phyloP scores from a whole-genome alignment of 2,797 vertebrate genomes.

The Selene dorsalis region DNA sequence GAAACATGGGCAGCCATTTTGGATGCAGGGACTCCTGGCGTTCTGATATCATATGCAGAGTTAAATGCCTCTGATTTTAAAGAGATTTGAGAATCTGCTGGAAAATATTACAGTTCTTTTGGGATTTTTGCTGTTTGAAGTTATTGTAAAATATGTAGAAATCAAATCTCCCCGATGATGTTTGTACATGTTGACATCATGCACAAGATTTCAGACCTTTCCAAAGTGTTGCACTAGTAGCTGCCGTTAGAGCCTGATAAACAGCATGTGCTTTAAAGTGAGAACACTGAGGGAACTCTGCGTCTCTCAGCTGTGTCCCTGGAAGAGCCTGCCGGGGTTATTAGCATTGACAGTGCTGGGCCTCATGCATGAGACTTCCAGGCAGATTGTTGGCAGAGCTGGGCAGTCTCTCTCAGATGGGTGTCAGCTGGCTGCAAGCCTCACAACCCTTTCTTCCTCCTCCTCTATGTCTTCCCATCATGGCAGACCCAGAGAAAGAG shows the following conservation, averaged over 20 bases:
- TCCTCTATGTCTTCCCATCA: constrained; percentile 56
- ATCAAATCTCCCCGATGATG: constrained; percentile 7
- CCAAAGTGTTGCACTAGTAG: constrained; percentile 18
- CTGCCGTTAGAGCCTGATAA: constrained; percentile 62
- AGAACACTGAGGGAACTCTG: constrained; percentile 49
- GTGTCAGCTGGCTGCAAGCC: constrained; percentile 71
- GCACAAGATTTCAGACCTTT: constrained; percentile 30
- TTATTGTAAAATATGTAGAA: constrained; percentile 3
- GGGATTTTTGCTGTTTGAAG: neutral
- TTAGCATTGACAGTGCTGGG: constrained; percentile 75
- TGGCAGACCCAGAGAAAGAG: constrained; percentile 57
- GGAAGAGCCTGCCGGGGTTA: constrained; percentile 76
- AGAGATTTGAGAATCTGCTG: neutral
- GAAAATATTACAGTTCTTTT: neutral
- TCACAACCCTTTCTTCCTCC: constrained; percentile 50
- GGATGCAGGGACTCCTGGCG: neutral
- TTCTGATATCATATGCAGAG: neutral
- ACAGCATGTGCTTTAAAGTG: constrained; percentile 68
- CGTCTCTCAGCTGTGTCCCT: constrained; percentile 73
- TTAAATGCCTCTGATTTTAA: constrained; percentile 9
- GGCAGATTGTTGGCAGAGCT: constrained; percentile 79
- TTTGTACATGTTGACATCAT: constrained; percentile 20
- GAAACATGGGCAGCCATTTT: constrained; percentile 46
- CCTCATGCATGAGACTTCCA: constrained; percentile 74
- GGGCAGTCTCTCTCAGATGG: constrained; percentile 65